phyloP scores from a whole-genome alignment of 2,113 vertebrate genomes.

The Caloenas nicobarica region DNA sequence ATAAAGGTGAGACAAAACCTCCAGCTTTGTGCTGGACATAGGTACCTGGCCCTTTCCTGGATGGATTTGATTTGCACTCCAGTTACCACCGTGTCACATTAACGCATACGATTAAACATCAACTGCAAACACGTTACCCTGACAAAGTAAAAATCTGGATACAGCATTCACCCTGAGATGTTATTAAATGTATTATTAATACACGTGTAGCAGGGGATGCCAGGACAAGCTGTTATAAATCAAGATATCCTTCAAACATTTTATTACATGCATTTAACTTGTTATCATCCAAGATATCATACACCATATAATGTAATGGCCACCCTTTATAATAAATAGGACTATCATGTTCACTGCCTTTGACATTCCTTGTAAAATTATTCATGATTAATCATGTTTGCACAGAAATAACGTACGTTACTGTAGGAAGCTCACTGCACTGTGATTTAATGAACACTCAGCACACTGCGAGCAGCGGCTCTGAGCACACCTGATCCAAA shows the following conservation, averaged over 20 bases:
- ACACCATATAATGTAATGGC: neutral
- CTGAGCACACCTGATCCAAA: neutral
- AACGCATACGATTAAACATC: neutral
- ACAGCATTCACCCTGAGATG: neutral
- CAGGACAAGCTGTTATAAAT: neutral
- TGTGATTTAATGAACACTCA: neutral
- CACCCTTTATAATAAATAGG: neutral
- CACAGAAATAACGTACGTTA: neutral
- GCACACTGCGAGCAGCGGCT: neutral
- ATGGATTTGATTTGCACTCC: neutral
- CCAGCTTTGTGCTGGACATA: too few relatives aligned
- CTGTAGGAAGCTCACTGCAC: neutral
- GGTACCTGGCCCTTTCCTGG: neutral
- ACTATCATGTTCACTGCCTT: neutral
- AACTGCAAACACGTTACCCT: neutral
- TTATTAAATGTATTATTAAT: neutral
- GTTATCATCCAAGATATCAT: neutral
- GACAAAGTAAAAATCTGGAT: neutral
- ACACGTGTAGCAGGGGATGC: neutral
- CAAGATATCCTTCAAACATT: neutral
- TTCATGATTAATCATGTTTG: constrained; percentile 17
- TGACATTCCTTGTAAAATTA: neutral
- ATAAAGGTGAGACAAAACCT: neutral
- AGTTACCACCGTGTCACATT: neutral
- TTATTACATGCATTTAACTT: neutral